Evolutionary conservation across 2,797 vertebrate species (phyloP).

Genomic region (Mormyrus hasselquistii): DNA sequence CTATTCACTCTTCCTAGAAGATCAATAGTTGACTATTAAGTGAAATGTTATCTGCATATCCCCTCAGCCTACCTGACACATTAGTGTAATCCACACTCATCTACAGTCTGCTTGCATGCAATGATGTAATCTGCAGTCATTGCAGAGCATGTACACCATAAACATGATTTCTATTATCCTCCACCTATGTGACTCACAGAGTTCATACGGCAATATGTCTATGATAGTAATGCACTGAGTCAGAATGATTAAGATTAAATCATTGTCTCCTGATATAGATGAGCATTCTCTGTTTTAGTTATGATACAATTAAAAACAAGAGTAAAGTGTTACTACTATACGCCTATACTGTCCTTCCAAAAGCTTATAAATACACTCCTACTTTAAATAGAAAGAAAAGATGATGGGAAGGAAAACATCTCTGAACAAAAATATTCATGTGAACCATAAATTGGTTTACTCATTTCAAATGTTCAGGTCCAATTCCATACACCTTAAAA

Average conservation of each 20-base stretch:
- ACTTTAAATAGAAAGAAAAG: background rate
- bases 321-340: background rate
- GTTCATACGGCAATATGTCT: background rate
- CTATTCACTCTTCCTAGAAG: background rate
- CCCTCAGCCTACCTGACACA: background rate
- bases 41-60: conserved; percentile 2
- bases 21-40: conserved; percentile 1
- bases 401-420: background rate
- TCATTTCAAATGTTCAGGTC: background rate
- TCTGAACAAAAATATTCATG: background rate
- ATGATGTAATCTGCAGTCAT: conserved; percentile 38
- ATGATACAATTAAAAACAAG: background rate
- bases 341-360: background rate
- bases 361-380: background rate
- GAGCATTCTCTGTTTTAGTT: background rate
- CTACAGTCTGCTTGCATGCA: background rate
- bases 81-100: conserved; percentile 16
- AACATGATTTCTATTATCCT: background rate
- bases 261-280: background rate
- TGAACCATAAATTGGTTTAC: background rate
- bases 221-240: background rate
- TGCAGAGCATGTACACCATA: conserved; percentile 7
- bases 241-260: background rate
- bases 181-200: conserved; percentile 18
- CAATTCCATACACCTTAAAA: background rate